A percentile compares a stretch with the other conserved stretches of the same genome.
These are phyloP conservation scores for Bombylius major DNA, from an alignment of 2,888 invertebrate genomes.

Conservation along the genomic window DNA sequence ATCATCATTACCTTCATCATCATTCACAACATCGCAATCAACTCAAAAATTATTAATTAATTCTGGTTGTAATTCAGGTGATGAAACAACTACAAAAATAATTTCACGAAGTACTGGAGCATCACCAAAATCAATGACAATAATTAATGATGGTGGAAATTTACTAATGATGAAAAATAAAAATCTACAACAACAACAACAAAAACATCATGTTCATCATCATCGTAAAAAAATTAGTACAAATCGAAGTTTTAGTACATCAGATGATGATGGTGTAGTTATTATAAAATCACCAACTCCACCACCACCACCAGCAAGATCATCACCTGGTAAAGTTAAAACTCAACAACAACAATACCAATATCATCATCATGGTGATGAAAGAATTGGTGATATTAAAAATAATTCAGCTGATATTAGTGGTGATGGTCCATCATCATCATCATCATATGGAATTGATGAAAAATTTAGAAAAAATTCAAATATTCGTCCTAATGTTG, in stretches of 20 bases:
- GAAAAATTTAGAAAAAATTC: background rate
- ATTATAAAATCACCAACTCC: background rate
- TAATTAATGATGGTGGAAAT: background rate
- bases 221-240: constrained; percentile 9
- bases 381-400: too few species aligned
- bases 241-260: constrained; percentile 9
- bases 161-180: background rate
- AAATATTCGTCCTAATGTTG: background rate
- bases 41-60: constrained; percentile 7
- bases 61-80: constrained; percentile 5
- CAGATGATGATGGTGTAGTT: background rate
- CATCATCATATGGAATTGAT: background rate
- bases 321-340: too few species aligned
- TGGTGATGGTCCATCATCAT: too few species aligned
- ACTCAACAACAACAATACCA: background rate
- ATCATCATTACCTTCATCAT: background rate
- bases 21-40: constrained; percentile 5
- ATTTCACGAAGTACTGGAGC: background rate
- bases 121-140: constrained; percentile 1
- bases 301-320: background rate
- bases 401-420: too few species aligned
- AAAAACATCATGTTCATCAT: background rate
- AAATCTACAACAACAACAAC: background rate
- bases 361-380: background rate
- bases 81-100: constrained; percentile 7